Evolutionary conservation across 2,113 vertebrate species (phyloP).

Genomic region (Pyxicephalus adspersus): DNA sequence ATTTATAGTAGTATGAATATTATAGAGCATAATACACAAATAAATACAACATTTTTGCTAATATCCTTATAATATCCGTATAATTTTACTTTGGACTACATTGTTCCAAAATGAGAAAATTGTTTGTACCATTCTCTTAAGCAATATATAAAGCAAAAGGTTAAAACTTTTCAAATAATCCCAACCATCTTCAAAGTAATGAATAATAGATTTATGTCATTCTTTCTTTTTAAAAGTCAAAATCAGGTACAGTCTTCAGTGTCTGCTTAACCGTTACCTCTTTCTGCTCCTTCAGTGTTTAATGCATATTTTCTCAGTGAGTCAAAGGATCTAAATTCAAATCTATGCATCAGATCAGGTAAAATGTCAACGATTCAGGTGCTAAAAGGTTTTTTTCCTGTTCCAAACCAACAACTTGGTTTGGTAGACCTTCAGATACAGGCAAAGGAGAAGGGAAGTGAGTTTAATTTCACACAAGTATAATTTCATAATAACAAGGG

Average conservation of each 20-base stretch:
- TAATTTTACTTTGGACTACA: too few relatives aligned
- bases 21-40: too few relatives aligned
- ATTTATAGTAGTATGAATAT: too few relatives aligned
- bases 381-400: slow-evolving; percentile 34
- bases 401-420: slow-evolving; percentile 38
- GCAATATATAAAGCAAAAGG: not conserved
- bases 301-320: slow-evolving; percentile 18
- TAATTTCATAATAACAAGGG: slow-evolving; percentile 62
- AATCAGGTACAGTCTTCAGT: slow-evolving; percentile 9
- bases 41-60: too few relatives aligned
- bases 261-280: not conserved
- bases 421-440: slow-evolving; percentile 6
- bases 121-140: not conserved
- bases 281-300: slow-evolving; percentile 16
- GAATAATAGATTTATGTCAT: slow-evolving; percentile 30
- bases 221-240: not conserved
- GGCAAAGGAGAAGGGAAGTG: slow-evolving; percentile 49
- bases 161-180: slow-evolving; percentile 1
- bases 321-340: not conserved
- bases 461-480: slow-evolving; percentile 65
- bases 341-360: slow-evolving; percentile 18
- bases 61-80: too few relatives aligned
- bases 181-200: slow-evolving; percentile 3
- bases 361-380: slow-evolving; percentile 39
- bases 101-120: too few relatives aligned